Conservation (phyloP, 2,888 invertebrate species). For the Quadroppia sp. region DNA sequence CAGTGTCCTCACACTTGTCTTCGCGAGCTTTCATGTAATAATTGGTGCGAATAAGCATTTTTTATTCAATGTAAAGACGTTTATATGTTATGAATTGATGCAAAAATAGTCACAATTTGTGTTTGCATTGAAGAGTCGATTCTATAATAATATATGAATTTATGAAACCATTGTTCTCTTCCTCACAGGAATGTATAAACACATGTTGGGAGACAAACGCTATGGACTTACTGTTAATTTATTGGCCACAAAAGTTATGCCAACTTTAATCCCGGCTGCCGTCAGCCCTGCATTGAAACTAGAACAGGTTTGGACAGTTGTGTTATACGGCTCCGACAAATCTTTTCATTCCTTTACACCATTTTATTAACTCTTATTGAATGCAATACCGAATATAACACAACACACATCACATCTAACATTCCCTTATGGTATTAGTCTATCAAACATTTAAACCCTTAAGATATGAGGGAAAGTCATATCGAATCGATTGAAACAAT, state of each 20-base stretch:
- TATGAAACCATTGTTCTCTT: background rate
- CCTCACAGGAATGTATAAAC: constrained; percentile 77
- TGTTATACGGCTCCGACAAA: too few species aligned
- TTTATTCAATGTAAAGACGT: constrained; percentile 6
- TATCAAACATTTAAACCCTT: too few species aligned
- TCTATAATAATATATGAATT: background rate
- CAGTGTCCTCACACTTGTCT: background rate
- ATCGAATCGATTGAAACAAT: too few species aligned
- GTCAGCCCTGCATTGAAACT: constrained; percentile 79
- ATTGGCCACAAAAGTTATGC: constrained; percentile 91
- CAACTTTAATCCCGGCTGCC: constrained; percentile 82
- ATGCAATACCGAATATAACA: too few species aligned
- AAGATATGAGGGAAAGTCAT: too few species aligned
- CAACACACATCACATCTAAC: too few species aligned
- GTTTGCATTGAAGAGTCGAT: too few species aligned
- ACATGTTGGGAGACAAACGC: constrained; percentile 81
- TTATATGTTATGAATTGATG: background rate
- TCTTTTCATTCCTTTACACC: too few species aligned
- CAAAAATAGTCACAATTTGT: background rate
- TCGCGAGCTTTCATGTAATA: background rate
- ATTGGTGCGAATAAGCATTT: constrained; percentile 14
- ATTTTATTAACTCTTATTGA: too few species aligned
- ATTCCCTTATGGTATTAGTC: too few species aligned
- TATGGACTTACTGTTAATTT: constrained; percentile 83
- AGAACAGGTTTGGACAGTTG: constrained; percentile 63